Conservation (phyloP, 1,140 invertebrate species). For the Mactra quadrangularis region DNA sequence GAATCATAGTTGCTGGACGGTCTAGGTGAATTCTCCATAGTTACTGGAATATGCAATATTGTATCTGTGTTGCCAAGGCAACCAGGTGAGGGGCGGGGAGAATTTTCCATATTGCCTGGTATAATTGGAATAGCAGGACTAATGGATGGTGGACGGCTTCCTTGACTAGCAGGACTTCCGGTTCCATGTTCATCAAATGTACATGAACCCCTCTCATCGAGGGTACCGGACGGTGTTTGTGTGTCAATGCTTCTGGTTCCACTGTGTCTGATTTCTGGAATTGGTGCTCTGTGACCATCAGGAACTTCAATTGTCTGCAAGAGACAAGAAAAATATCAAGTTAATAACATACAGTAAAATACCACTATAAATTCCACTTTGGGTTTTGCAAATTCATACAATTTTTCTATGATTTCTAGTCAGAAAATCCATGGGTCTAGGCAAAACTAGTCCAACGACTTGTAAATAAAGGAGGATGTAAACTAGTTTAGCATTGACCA, state of each 20-base stretch:
- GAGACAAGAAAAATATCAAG: no score
- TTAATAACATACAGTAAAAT: no score
- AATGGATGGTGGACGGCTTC: constrained; percentile 43
- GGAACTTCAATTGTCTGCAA: constrained; percentile 47
- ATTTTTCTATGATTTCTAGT: no score
- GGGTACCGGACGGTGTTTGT: constrained; percentile 52
- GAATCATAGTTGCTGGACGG: constrained; percentile 58
- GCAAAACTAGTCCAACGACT: no score
- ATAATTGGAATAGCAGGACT: constrained; percentile 57
- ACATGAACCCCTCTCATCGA: constrained; percentile 21
- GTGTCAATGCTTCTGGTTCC: constrained; percentile 53
- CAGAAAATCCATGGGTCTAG: no score
- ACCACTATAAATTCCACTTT: no score
- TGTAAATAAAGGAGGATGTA: no score
- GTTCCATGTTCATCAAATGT: background rate
- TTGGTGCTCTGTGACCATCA: constrained; percentile 54
- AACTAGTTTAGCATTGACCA: no score
- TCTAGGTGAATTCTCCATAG: constrained; percentile 24
- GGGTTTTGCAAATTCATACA: no score
- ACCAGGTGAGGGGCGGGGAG: constrained; percentile 17
- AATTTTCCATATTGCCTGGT: constrained; percentile 36
- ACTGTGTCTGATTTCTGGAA: constrained; percentile 44
- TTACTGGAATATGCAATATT: background rate
- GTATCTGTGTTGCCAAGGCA: no score
- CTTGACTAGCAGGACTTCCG: constrained; percentile 42